Conservation (phyloP, 2,113 vertebrate genomes). For the Recurvirostra avosetta region DNA sequence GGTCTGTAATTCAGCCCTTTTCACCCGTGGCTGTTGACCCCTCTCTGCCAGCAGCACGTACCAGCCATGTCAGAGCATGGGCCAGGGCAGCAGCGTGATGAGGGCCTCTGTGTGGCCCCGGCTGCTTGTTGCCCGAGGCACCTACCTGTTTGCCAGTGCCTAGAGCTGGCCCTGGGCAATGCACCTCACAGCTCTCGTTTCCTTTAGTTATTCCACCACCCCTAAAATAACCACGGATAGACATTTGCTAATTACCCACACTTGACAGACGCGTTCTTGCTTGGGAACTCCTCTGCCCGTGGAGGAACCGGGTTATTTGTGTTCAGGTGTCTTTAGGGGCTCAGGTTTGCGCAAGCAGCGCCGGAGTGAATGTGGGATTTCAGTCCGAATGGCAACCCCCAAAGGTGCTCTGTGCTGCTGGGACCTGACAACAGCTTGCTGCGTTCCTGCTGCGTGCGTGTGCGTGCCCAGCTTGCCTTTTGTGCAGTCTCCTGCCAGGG, state of each 20-base stretch:
- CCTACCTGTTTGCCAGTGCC: neutral
- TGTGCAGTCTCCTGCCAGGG: neutral
- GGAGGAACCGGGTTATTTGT: neutral
- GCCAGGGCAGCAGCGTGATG: neutral
- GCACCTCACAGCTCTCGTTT: no score
- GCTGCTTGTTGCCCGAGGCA: neutral
- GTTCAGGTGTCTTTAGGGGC: neutral
- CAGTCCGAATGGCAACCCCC: neutral
- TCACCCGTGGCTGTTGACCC: rapidly evolving
- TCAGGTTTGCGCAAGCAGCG: neutral
- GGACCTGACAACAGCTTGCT: neutral
- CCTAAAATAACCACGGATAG: neutral
- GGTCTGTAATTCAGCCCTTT: neutral
- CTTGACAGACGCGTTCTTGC: neutral
- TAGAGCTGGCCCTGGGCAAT: neutral
- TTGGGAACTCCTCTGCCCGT: neutral
- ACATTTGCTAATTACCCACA: neutral
- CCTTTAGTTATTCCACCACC: neutral
- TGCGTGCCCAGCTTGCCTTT: neutral
- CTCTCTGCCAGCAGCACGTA: neutral
- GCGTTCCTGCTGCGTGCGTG: neutral
- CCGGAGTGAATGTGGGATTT: neutral
- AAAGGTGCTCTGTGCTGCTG: neutral
- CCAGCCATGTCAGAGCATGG: neutral
- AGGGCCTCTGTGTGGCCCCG: neutral